Evolutionary conservation across 2,797 vertebrate species (phyloP), one percentile per base, ranked within the genome.

Genomic region (Coccyzus lansbergi): DNA sequence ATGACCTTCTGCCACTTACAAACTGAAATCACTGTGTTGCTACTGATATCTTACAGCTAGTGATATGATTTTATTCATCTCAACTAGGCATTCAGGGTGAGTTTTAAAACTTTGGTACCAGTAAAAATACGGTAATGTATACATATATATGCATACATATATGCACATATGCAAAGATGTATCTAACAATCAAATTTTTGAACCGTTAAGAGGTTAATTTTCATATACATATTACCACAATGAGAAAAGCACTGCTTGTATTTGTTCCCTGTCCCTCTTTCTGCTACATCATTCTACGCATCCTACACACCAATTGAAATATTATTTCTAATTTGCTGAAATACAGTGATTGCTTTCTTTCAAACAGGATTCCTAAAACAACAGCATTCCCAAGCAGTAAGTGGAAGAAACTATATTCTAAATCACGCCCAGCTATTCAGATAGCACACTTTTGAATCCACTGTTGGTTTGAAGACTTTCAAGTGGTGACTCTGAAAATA

Each of bases 321-420:
- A 78, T 78, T 70, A 84, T 56, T 92, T 70, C 92, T 78, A 84
- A 87, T 87, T 53, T 74, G 44, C 14, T 82, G 56, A 87, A 87
- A 60, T 52, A 62, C 72, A 17, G 48, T n/a, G 48, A 78, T 74
- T n/a, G 9, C 22, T 64, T 46, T 13, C 28, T 84, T 77, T 58
- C 36, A 87, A 69, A 69, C 3, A 70, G 28, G 25, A 65, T 56
- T 70, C 58, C 19, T 78, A 36, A 84, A 87, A 10, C 16, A 65
- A 84, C 68, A 81, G 53, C 52, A 58, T 8, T 58, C 7, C 6
- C 33, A 14, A 82, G 49, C 16, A 82, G 25, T 10, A 70, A 25
- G 17, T 58, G 34, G 40, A 46, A 85, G 84, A 64, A 70, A 31
- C 48, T 79, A 51, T 44, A 55, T 55, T 24, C 4, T 58, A 71